Percentiles rank a stretch among this genome's conserved stretches.
These are phyloP conservation scores for Ambastaia sidthimunki DNA, from an alignment of 2,797 vertebrate genomes.

Conservation along the genomic window DNA sequence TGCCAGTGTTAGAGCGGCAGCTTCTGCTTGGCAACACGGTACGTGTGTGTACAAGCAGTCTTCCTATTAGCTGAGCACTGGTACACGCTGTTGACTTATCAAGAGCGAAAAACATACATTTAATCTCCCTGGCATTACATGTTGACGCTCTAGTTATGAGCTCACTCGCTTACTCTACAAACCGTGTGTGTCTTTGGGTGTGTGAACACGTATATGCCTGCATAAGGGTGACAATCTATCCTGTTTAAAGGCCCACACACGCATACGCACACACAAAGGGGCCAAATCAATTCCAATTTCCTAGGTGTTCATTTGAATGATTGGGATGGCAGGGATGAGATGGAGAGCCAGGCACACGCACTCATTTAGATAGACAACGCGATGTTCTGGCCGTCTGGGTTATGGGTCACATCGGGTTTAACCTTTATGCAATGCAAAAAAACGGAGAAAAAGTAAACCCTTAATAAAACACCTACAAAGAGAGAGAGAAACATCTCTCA, in stretches of 20 bases:
- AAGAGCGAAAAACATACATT: slow-evolving; percentile 72
- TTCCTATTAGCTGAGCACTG: slow-evolving; percentile 77
- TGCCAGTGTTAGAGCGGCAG: slow-evolving; percentile 53
- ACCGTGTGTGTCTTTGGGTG: slow-evolving; percentile 16
- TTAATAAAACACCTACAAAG: slow-evolving; percentile 30
- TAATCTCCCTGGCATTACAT: slow-evolving; percentile 58
- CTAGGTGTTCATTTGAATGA: slow-evolving; percentile 47
- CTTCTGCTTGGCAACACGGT: slow-evolving; percentile 78
- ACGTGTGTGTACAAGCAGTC: slow-evolving; percentile 76
- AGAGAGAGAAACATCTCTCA: background rate
- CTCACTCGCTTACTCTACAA: slow-evolving; percentile 7
- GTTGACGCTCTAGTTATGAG: slow-evolving; percentile 38
- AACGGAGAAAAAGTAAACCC: slow-evolving; percentile 33
- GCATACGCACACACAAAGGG: slow-evolving; percentile 21
- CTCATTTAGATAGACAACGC: slow-evolving; percentile 38
- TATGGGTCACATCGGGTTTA: slow-evolving; percentile 52
- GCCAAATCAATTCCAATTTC: slow-evolving; percentile 53
- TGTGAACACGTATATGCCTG: background rate
- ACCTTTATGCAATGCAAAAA: slow-evolving; percentile 59
- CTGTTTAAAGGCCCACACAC: slow-evolving; percentile 39
- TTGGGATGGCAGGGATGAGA: slow-evolving; percentile 36
- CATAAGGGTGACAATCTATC: slow-evolving; percentile 39
- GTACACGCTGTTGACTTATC: slow-evolving; percentile 76
- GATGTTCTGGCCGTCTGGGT: slow-evolving; percentile 38
- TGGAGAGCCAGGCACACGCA: slow-evolving; percentile 41